Conservation (phyloP, 2,888 invertebrate species). For the Dione juno region DNA sequence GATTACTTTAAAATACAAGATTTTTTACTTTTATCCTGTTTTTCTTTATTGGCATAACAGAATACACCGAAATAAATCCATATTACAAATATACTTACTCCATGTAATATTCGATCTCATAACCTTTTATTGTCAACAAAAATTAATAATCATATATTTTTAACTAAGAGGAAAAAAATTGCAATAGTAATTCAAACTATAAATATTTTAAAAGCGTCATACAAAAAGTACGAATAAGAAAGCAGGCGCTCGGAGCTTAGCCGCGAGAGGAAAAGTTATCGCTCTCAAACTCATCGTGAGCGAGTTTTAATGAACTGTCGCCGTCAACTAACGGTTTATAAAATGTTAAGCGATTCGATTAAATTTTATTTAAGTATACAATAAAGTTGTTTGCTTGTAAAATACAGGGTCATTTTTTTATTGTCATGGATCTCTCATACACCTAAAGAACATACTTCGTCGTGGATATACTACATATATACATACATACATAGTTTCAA, state of each 20-base stretch:
- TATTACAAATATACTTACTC: too few species aligned
- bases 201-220: not conserved
- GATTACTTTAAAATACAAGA: too few species aligned
- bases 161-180: not conserved
- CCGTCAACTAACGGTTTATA: conserved; percentile 30
- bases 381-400: not conserved
- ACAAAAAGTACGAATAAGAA: conserved; percentile 9
- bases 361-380: conserved; percentile 2
- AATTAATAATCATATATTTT: not conserved
- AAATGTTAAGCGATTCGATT: conserved; percentile 25
- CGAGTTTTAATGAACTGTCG: conserved; percentile 47
- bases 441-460: too few species aligned
- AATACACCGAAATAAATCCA: too few species aligned
- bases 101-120: too few species aligned
- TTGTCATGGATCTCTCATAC: too few species aligned
- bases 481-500: too few species aligned
- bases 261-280: conserved; percentile 21
- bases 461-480: too few species aligned
- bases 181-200: not conserved
- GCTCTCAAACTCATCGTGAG: conserved; percentile 24
- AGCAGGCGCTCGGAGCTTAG: not conserved
- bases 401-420: not conserved
- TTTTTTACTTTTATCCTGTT: too few species aligned
- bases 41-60: too few species aligned
- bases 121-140: not conserved